Percentiles rank a stretch among this genome's conserved stretches.
phyloP scores from a whole-genome alignment of 2,888 invertebrate genomes.

The Fragum whitleyi region DNA sequence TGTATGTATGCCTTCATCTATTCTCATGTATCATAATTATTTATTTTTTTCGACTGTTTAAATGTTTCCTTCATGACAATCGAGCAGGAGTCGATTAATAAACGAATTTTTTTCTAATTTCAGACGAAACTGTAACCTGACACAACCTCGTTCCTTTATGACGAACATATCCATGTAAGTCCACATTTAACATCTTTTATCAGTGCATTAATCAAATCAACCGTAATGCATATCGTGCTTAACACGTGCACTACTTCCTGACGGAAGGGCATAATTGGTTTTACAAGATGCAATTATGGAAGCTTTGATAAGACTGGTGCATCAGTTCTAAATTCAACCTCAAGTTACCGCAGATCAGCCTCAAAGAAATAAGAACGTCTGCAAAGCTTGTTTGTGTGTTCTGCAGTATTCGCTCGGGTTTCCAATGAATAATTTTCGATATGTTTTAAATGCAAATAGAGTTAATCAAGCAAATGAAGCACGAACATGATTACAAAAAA shows the following conservation, averaged over 20 bases:
- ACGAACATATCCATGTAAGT: too few relatives aligned
- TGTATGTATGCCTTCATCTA: too few relatives aligned
- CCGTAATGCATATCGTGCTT: background rate
- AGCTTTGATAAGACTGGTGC: background rate
- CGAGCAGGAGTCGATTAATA: too few relatives aligned
- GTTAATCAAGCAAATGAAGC: background rate
- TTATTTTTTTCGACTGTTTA: too few relatives aligned
- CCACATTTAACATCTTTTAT: background rate
- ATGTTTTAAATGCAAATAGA: background rate
- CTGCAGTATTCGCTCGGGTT: too few relatives aligned
- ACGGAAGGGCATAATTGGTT: background rate
- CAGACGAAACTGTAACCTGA: too few relatives aligned
- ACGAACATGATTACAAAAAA: background rate
- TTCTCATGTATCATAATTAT: too few relatives aligned
- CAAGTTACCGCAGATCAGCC: background rate
- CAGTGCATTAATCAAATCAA: background rate
- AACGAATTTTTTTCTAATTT: too few relatives aligned
- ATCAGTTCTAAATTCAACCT: background rate
- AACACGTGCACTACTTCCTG: background rate
- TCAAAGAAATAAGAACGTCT: background rate
- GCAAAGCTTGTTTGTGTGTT: too few relatives aligned
- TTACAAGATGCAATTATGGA: background rate
- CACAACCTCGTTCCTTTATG: too few relatives aligned
- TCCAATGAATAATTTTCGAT: background rate
- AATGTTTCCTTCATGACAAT: too few relatives aligned